Evolutionary conservation across 30 jellyfish, hydroid and myxozoan species (phyloP), one percentile per base, ranked within the genome.

Genomic region (Rhopilema esculentum): DNA sequence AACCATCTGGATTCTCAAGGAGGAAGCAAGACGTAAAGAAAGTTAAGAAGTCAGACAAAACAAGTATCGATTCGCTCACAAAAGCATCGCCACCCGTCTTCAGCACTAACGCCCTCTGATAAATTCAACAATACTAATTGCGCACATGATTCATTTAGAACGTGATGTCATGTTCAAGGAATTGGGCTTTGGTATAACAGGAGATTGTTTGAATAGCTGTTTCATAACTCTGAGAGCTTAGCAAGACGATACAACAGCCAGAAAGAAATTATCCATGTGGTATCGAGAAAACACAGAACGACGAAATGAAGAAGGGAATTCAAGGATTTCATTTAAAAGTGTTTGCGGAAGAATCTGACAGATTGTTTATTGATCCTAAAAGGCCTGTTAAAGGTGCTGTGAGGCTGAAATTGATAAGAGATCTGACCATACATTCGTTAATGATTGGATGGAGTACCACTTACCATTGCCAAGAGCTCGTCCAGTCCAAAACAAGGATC

Each of bases 361-460:
- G 57, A 2, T 40, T 63, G 6, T 84, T 71, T 57, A 48, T 49
- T 33, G 50, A 72, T 76, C 81, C 64, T 1, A 61, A 63, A 24
- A 20, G 30, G 21, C 64, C 87, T 0, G 48, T 84, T 23, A 32
- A 61, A 20, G 92, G 92, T 0, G 18, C 18, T 2, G 75, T 84
- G 23, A 26, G 28, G 19, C 64, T 84, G 26, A 69, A 73, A 66
- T 53, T 84, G 85, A 29, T 26, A 24, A 71, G 48, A 65, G 27
- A 79, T 22, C 19, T 53, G 30, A 49, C 30, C n/a, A 26, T 84
- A 49, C 87, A 69, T 29, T 71, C 72, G 64, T 26, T 84, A 66
- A 84, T 84, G 92, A 62, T 84, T 26, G 92, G 92, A 15, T 61
- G 92, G 77, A 84, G 92, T 40, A 72, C 74, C 24, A 84, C 72